phyloP scores from a whole-genome alignment of 2,113 vertebrate genomes.

The human region DNA sequence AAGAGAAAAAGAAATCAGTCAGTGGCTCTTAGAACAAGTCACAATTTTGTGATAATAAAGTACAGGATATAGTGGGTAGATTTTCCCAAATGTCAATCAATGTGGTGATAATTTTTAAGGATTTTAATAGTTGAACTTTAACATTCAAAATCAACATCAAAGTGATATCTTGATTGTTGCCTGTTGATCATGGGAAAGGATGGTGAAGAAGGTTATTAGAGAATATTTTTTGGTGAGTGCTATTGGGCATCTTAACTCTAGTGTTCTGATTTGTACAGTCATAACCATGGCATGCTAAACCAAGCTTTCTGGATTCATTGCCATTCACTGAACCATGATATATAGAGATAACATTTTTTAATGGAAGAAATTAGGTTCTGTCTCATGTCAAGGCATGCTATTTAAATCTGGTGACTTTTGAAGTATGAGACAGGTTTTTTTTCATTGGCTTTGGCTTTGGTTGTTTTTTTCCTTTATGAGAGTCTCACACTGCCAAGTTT shows the following conservation, averaged over 20 bases:
- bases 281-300: background rate
- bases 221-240: background rate
- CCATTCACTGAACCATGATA: background rate
- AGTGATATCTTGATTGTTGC: background rate
- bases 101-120: background rate
- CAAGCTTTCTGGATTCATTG: background rate
- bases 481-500: slow-evolving; percentile 63
- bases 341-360: background rate
- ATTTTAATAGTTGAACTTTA: background rate
- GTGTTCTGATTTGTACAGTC: background rate
- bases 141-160: background rate
- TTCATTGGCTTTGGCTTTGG: slow-evolving; percentile 45
- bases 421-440: slow-evolving; percentile 13
- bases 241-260: background rate
- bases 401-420: slow-evolving; percentile 53
- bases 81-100: background rate
- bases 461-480: slow-evolving; percentile 48
- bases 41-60: background rate
- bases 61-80: background rate
- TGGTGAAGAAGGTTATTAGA: background rate
- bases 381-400: slow-evolving; percentile 32
- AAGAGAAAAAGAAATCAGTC: background rate
- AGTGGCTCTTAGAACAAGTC: background rate
- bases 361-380: background rate
- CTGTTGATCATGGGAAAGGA: background rate